Evolutionary conservation across 1,140 invertebrate species (phyloP), one percentile per base, ranked within the genome.

Genomic region (Venturia canescens): DNA sequence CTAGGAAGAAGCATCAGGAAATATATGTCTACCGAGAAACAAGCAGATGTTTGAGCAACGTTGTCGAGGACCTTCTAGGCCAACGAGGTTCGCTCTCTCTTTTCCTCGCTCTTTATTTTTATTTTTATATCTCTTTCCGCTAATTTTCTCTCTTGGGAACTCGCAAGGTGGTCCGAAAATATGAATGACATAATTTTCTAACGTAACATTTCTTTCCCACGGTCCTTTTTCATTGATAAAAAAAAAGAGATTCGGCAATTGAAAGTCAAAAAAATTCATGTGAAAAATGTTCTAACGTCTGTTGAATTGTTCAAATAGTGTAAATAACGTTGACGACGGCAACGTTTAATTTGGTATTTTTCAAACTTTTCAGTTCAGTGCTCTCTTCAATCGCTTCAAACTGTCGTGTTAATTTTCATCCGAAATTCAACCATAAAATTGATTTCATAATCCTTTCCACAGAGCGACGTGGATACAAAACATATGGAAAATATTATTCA

Each of bases 11-110:
- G 81, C 82, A 80, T 77, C 44, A 85, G 82, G 81, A 84, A 83
- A 81, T 83, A 85, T 86, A 86, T 86, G 83, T 84, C 78, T 82
- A 79, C 63, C 80, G 82, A 77, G 75, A 70, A 78, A 77, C 57
- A 83, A 60, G 78, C 88, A 88, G 87, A 88, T 89, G 88, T 87
- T 87, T 86, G 88, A 89, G 83, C 79, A 80, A 83, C 83, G 75
- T 84, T 88, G 87, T 88, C 87, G 86, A 87, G 86, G 86, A 85
- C 77, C 85, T 83, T 81, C 81, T 80, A 82, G 72, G 78, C 78
- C 66, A 76, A 53, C 63, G 26, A 15, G 11, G 16, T 44, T 60
- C 57, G 31, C 53, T 60, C 75, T 77, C 75, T 77, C 75, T 82
- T 70, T 76, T 79, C 63, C 80, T 78, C 63, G 60, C 53, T 6